These are phyloP conservation scores for Falco biarmicus DNA, from an alignment of 2,797 vertebrate genomes.

Conservation along the genomic window DNA sequence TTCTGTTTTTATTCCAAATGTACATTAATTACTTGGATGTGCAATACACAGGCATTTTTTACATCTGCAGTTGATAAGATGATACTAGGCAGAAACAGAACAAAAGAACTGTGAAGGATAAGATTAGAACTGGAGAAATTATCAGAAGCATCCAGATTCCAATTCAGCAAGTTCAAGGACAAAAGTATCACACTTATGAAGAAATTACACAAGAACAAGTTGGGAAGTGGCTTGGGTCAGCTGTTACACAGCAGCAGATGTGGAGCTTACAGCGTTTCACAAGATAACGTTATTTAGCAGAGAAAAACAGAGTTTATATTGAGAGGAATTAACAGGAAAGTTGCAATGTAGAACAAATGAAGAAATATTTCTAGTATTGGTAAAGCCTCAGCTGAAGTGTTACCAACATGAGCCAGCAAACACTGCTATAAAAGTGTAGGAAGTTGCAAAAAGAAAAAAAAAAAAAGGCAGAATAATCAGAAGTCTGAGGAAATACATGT, in stretches of 20 bases:
- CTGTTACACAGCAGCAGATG: neutral
- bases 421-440: neutral
- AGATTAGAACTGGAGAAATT: neutral
- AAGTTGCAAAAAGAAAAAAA: neutral
- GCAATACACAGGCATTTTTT: neutral
- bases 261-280: neutral
- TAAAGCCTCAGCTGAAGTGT: neutral
- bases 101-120: neutral
- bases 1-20: neutral
- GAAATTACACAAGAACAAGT: neutral
- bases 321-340: neutral
- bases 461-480: neutral
- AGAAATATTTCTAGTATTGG: neutral
- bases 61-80: neutral
- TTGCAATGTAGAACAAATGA: neutral
- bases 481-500: neutral
- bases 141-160: neutral
- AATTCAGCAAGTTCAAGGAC: neutral
- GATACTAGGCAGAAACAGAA: neutral
- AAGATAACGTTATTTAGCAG: neutral
- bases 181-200: neutral
- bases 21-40: neutral
- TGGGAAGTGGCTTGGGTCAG: neutral
- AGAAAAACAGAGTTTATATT: neutral
- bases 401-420: neutral